Conservation (phyloP, 2,888 invertebrate genomes). For the Alitta virens region DNA sequence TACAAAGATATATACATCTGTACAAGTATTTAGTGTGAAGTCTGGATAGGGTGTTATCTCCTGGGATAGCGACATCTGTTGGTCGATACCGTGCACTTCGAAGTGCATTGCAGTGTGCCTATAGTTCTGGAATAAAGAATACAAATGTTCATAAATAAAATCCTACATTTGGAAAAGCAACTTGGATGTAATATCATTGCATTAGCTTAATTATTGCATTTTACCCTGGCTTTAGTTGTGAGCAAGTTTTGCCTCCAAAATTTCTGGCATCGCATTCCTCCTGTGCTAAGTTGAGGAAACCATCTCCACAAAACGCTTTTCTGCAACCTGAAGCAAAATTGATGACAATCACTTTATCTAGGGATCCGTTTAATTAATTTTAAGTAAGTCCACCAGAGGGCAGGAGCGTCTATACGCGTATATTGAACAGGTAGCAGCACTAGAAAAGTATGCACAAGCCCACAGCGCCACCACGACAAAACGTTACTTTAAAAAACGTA, state of each 20-base stretch:
- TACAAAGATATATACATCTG: too few species aligned
- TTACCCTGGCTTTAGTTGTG: conserved; percentile 23
- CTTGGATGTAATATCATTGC: neutral
- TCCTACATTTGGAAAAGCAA: too few species aligned
- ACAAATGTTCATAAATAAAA: too few species aligned
- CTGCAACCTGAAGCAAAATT: conserved; percentile 24
- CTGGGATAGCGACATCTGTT: conserved; percentile 21
- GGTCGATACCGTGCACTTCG: conserved; percentile 20
- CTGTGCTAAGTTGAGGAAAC: conserved; percentile 14
- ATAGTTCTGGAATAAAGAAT: conserved; percentile 17
- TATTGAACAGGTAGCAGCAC: too few species aligned
- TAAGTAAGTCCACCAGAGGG: too few species aligned
- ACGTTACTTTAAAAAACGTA: neutral
- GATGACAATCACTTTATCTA: too few species aligned
- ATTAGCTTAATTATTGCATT: neutral
- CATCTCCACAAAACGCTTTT: conserved; percentile 27
- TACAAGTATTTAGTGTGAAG: too few species aligned
- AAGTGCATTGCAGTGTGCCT: conserved; percentile 20
- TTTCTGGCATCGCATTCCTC: conserved; percentile 31
- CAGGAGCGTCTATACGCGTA: too few species aligned
- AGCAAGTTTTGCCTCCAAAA: conserved; percentile 26
- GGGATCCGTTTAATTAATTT: too few species aligned
- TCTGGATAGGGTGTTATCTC: conserved; percentile 3
- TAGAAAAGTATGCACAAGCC: too few species aligned
- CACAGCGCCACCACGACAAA: too few species aligned